phyloP scores from a whole-genome alignment of 2,113 vertebrate genomes.

The Condylura cristata region DNA sequence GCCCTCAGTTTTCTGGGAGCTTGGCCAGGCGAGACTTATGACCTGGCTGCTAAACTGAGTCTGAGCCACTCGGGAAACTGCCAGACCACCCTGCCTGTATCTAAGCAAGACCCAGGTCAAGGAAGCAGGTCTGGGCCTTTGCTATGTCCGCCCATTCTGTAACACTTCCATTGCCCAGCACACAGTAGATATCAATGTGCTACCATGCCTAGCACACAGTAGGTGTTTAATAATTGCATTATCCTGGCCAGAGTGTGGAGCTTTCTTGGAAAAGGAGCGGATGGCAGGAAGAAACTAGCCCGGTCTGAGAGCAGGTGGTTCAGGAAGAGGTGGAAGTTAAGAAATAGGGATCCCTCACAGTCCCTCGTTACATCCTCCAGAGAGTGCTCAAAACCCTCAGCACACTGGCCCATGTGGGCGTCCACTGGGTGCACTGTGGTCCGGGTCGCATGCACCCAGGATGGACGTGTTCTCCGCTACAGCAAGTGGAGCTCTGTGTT shows the following conservation, averaged over 20 bases:
- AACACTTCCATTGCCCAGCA: not conserved
- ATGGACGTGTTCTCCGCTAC: not conserved
- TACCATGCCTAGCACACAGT: not conserved
- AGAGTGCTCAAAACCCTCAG: not conserved
- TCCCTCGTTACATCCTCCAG: too few species aligned
- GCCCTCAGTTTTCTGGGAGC: slow-evolving; percentile 63
- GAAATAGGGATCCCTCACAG: too few species aligned
- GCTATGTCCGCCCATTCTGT: not conserved
- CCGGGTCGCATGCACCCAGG: not conserved
- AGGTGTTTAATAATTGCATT: not conserved
- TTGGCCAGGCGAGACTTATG: slow-evolving; percentile 43
- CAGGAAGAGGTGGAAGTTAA: not conserved
- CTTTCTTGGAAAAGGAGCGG: not conserved
- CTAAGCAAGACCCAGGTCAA: not conserved
- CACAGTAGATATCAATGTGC: not conserved
- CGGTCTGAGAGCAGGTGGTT: not conserved
- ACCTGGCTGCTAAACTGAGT: slow-evolving; percentile 30
- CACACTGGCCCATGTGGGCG: not conserved
- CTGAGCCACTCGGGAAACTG: slow-evolving; percentile 21
- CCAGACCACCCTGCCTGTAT: slow-evolving; percentile 2
- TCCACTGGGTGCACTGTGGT: not conserved
- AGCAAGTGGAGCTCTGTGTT: not conserved
- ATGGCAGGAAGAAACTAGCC: not conserved
- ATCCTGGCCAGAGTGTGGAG: not conserved
- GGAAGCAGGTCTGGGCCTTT: not conserved